These are phyloP conservation scores for Propithecus perrieri DNA, from an alignment of 2,797 vertebrate species.

Conservation along the genomic window DNA sequence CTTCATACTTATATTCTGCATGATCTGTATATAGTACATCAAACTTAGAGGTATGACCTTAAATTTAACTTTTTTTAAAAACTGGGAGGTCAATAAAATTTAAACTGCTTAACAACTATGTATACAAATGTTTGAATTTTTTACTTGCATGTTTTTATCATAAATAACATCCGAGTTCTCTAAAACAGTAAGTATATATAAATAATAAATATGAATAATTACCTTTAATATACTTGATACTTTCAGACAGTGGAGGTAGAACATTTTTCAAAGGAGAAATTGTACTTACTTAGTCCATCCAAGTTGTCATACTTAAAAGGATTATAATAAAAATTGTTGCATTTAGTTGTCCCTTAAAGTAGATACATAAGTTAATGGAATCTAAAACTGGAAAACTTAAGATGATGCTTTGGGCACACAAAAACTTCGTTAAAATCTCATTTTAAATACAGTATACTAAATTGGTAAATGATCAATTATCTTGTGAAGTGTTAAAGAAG, in stretches of 20 bases:
- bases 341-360: slow-evolving; percentile 27
- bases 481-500: not conserved
- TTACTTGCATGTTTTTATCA: slow-evolving; percentile 42
- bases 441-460: slow-evolving; percentile 39
- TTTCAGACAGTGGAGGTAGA: not conserved
- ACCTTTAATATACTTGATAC: slow-evolving; percentile 37
- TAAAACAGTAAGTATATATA: not conserved
- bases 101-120: slow-evolving; percentile 68
- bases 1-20: slow-evolving; percentile 75
- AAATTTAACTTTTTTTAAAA: slow-evolving; percentile 71
- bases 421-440: slow-evolving; percentile 30
- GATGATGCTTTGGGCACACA: slow-evolving; percentile 16
- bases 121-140: slow-evolving; percentile 56
- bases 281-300: slow-evolving; percentile 33
- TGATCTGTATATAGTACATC: slow-evolving; percentile 72
- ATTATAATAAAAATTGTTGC: not conserved
- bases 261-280: slow-evolving; percentile 41
- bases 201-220: slow-evolving; percentile 57
- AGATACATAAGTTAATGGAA: not conserved
- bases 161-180: slow-evolving; percentile 21
- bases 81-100: slow-evolving; percentile 79
- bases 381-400: slow-evolving; percentile 17
- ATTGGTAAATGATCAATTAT: not conserved
- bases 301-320: not conserved
- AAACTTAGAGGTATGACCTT: slow-evolving; percentile 75